These are phyloP conservation scores for Drosophila buzzatii DNA, from an alignment of 2,888 invertebrate species.

Conservation along the genomic window DNA sequence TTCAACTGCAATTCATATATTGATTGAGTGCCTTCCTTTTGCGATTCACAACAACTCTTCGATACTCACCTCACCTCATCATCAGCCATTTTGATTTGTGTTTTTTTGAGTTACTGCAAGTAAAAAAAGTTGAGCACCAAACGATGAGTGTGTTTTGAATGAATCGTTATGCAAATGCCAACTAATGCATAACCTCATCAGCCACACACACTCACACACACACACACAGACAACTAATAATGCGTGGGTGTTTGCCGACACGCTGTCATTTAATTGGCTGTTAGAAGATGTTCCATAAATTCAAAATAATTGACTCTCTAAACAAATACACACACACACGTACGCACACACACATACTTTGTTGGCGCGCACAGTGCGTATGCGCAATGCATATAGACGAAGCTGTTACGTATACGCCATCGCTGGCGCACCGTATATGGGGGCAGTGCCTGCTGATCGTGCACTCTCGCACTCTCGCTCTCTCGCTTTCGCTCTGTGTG, in stretches of 20 bases:
- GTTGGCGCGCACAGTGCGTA: constrained; percentile 59
- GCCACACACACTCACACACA: constrained; percentile 4
- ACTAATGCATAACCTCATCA: constrained; percentile 36
- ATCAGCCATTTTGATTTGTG: constrained; percentile 92
- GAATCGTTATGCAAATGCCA: constrained; percentile 26
- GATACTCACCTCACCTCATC: constrained; percentile 96
- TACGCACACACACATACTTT: not conserved
- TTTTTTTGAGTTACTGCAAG: constrained; percentile 83
- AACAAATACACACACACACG: constrained; percentile 1
- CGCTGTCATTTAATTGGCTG: constrained; percentile 36
- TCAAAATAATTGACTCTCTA: constrained; percentile 40
- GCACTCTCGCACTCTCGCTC: not conserved
- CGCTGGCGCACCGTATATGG: constrained; percentile 70
- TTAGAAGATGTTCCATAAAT: constrained; percentile 54
- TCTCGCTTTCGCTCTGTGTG: not conserved
- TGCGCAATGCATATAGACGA: constrained; percentile 63
- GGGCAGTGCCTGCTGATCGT: constrained; percentile 46
- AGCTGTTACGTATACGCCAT: constrained; percentile 71
- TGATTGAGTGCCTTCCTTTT: not conserved
- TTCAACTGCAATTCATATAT: constrained; percentile 30
- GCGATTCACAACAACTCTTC: not conserved
- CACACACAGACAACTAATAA: constrained; percentile 5
- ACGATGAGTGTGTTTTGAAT: constrained; percentile 19
- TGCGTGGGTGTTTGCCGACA: not conserved
- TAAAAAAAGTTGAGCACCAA: constrained; percentile 32